Evolutionary conservation across 2,888 invertebrate genomes (phyloP).

Genomic region (Archips crataeganus): DNA sequence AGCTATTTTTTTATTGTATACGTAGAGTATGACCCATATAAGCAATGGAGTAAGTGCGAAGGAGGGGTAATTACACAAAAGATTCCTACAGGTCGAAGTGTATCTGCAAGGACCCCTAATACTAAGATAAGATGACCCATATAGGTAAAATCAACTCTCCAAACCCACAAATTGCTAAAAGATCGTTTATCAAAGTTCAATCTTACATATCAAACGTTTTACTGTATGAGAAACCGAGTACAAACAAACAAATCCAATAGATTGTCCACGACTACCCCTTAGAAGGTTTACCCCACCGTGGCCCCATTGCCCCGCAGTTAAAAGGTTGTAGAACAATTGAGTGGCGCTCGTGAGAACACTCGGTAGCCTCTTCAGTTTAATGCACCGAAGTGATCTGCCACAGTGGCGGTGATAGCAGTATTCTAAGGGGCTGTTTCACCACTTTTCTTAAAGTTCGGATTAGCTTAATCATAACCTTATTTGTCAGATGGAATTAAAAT

Average conservation of each 20-base stretch:
- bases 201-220: background rate
- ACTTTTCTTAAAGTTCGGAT: too few species aligned
- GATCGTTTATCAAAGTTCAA: background rate
- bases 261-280: constrained; percentile 44
- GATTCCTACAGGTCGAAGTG: too few species aligned
- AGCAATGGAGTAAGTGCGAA: too few species aligned
- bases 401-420: constrained; percentile 16
- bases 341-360: constrained; percentile 76
- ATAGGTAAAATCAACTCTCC: too few species aligned
- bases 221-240: background rate
- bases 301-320: constrained; percentile 68
- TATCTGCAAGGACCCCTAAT: too few species aligned
- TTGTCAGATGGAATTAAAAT: too few species aligned
- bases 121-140: too few species aligned
- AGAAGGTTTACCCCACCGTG: constrained; percentile 54
- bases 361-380: constrained; percentile 62
- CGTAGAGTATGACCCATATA: too few species aligned
- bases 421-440: too few species aligned
- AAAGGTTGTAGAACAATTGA: constrained; percentile 74
- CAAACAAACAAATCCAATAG: constrained; percentile 11
- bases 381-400: constrained; percentile 53
- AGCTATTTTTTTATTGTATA: too few species aligned
- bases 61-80: too few species aligned
- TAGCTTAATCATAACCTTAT: too few species aligned
- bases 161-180: background rate